Percentiles rank a stretch among this genome's conserved stretches.
These are phyloP conservation scores for Thelaira solivaga DNA, from an alignment of 2,888 invertebrate genomes.

Conservation along the genomic window DNA sequence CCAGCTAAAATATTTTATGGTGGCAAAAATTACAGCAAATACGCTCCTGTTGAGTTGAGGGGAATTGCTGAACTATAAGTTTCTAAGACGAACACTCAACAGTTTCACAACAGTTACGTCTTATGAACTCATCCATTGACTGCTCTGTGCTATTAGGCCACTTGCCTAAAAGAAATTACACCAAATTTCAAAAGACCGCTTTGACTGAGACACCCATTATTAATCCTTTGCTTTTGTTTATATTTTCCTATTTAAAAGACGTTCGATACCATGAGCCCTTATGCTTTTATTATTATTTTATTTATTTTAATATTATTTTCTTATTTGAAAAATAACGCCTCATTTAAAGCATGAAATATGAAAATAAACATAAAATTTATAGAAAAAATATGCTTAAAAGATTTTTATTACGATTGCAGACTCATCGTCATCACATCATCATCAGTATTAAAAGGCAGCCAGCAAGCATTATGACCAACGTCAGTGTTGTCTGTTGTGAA, in stretches of 20 bases:
- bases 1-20: too few relatives aligned
- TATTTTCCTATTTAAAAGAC: background rate
- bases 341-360: background rate
- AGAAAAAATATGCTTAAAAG: slow-evolving; percentile 11
- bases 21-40: too few relatives aligned
- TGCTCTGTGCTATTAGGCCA: background rate
- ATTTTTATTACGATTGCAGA: slow-evolving; percentile 37
- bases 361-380: background rate
- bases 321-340: slow-evolving; percentile 11
- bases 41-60: too few relatives aligned
- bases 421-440: slow-evolving; percentile 40
- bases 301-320: too few relatives aligned
- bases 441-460: slow-evolving; percentile 19
- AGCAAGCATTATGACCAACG: background rate
- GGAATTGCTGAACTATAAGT: too few relatives aligned
- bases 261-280: background rate
- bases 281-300: background rate
- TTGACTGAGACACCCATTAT: too few relatives aligned
- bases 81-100: too few relatives aligned
- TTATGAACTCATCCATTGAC: too few relatives aligned
- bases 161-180: background rate
- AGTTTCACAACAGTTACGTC: too few relatives aligned
- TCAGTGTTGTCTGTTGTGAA: background rate
- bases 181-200: too few relatives aligned
- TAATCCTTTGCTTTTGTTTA: too few relatives aligned